Percentiles rank a stretch among this genome's conserved stretches.
These are phyloP conservation scores for Holcopasites calliopsidis DNA, from an alignment of 1,140 invertebrate genomes.

Conservation along the genomic window DNA sequence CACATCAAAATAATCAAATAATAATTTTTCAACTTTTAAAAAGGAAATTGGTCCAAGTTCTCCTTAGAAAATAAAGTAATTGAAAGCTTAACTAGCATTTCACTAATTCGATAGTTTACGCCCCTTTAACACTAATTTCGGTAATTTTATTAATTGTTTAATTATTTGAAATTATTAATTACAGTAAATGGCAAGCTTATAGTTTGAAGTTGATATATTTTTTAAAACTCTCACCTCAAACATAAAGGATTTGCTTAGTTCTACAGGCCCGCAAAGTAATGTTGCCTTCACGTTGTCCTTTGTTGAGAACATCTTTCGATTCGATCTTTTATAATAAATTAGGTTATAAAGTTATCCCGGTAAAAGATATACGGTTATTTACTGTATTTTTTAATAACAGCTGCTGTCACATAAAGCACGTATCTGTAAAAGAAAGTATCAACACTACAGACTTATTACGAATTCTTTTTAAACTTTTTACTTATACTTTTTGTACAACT, in stretches of 20 bases:
- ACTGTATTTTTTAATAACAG: background rate
- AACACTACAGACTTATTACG: background rate
- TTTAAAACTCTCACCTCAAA: conserved; percentile 67
- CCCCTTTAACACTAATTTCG: too few relatives aligned
- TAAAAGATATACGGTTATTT: background rate
- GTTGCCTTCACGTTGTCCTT: conserved; percentile 55
- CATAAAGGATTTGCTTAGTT: conserved; percentile 66
- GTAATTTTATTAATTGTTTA: background rate
- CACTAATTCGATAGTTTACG: too few relatives aligned
- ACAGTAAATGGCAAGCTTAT: background rate
- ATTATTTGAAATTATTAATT: background rate
- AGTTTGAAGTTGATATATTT: background rate
- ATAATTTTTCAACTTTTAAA: too few relatives aligned
- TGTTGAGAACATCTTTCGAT: conserved; percentile 30
- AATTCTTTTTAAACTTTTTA: background rate
- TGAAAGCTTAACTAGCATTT: too few relatives aligned
- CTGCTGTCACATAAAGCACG: background rate
- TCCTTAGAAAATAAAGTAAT: too few relatives aligned
- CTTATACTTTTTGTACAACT: background rate
- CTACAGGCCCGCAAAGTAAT: conserved; percentile 62
- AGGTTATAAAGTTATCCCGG: conserved; percentile 12
- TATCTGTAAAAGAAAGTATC: background rate
- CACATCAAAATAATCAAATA: too few relatives aligned
- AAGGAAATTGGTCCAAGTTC: too few relatives aligned
- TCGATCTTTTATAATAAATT: background rate